phyloP scores from a whole-genome alignment of 1,140 invertebrate species.

The Aphis gossypii region DNA sequence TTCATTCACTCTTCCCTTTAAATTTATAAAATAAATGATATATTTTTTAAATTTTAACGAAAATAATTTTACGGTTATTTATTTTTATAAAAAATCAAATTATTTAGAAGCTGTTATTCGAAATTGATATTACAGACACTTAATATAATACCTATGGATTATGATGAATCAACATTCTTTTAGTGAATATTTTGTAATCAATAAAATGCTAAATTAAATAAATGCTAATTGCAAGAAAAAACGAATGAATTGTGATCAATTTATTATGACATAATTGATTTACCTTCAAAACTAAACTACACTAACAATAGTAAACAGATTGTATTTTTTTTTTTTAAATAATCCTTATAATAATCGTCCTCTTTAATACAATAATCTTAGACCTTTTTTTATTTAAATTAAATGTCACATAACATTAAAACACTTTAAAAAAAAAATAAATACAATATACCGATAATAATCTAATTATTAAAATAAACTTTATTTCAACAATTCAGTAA shows the following conservation, averaged over 20 bases:
- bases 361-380: not conserved
- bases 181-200: too few species aligned
- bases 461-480: slow-evolving; percentile 23
- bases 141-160: not conserved
- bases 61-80: not conserved
- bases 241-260: not conserved
- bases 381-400: not conserved
- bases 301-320: not conserved
- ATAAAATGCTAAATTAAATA: too few species aligned
- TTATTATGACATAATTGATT: not conserved
- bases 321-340: not conserved
- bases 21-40: not conserved
- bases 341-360: not conserved
- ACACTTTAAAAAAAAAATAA: not conserved
- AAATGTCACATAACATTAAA: not conserved
- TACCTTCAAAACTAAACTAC: not conserved
- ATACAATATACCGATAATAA: not conserved
- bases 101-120: not conserved
- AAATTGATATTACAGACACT: not conserved
- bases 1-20: not conserved
- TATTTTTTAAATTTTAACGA: not conserved
- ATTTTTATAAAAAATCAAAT: not conserved
- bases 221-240: too few species aligned
- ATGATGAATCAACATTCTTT: too few species aligned
- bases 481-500: not conserved